Conservation (phyloP, 2,797 vertebrate species). For the Geotrypetes seraphini region DNA sequence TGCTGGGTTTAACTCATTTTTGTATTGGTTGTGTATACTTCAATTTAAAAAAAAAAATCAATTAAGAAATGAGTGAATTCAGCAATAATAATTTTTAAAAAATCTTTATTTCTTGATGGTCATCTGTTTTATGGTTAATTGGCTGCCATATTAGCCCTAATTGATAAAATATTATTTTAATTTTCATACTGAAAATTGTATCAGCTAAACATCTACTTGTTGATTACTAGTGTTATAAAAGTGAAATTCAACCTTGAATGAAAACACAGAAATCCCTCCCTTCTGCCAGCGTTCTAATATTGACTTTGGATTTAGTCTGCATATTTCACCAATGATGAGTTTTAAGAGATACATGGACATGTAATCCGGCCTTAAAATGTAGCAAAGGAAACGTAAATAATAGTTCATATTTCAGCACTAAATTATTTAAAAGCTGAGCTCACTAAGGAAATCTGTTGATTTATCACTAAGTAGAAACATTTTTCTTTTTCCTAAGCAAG, state of each 20-base stretch:
- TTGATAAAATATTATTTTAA: conserved; percentile 42
- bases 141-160: conserved; percentile 29
- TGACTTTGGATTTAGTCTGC: conserved; percentile 32
- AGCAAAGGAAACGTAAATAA: not conserved
- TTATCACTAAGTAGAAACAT: not conserved
- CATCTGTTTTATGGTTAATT: conserved; percentile 20
- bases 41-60: no score
- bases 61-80: no score
- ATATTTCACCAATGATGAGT: conserved; percentile 32
- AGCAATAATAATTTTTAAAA: no score
- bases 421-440: not conserved
- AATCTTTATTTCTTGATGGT: conserved; percentile 3
- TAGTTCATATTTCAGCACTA: no score
- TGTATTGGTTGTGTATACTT: no score
- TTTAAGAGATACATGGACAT: conserved; percentile 14
- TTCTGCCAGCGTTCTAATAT: conserved; percentile 17
- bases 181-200: conserved; percentile 28
- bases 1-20: no score
- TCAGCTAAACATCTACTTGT: conserved; percentile 25
- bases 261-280: conserved; percentile 32
- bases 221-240: conserved; percentile 2
- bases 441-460: not conserved
- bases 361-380: conserved; percentile 11
- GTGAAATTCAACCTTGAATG: not conserved
- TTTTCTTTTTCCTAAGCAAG: not conserved